These are phyloP conservation scores for Hirtodrosophila confusa DNA, from an alignment of 2,888 invertebrate species.

Conservation along the genomic window DNA sequence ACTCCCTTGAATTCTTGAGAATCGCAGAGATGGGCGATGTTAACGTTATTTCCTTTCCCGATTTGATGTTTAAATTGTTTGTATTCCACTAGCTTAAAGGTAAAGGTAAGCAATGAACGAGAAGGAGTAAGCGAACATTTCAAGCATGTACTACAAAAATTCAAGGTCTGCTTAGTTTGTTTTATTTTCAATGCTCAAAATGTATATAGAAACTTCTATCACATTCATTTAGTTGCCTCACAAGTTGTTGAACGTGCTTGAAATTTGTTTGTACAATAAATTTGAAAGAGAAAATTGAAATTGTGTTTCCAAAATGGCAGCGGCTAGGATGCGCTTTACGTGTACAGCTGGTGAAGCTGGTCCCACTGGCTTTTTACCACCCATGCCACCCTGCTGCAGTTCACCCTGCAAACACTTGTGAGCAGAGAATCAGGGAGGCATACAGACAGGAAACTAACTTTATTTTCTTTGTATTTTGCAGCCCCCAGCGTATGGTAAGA, in stretches of 20 bases:
- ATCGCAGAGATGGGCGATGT: too few relatives aligned
- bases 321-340: constrained; percentile 15
- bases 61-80: too few relatives aligned
- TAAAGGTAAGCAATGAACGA: too few relatives aligned
- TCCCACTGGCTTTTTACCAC: too few relatives aligned
- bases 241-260: background rate
- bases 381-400: constrained; percentile 14
- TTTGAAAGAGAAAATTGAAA: constrained; percentile 1
- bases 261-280: constrained; percentile 21
- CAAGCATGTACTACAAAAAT: too few relatives aligned
- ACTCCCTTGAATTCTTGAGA: too few relatives aligned
- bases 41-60: too few relatives aligned
- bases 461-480: background rate
- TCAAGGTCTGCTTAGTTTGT: background rate
- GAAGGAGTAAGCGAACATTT: too few relatives aligned
- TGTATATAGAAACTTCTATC: background rate
- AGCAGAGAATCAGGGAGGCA: background rate
- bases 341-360: too few relatives aligned
- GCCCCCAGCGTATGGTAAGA: constrained; percentile 16
- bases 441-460: background rate
- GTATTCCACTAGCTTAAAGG: too few relatives aligned
- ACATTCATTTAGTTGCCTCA: constrained; percentile 10
- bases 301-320: constrained; percentile 17
- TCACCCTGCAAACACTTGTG: constrained; percentile 26
- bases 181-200: background rate